Percentiles rank a stretch among this genome's conserved stretches.
These are phyloP conservation scores for Luperina nickerlii DNA, from an alignment of 2,888 invertebrate species.

Conservation along the genomic window DNA sequence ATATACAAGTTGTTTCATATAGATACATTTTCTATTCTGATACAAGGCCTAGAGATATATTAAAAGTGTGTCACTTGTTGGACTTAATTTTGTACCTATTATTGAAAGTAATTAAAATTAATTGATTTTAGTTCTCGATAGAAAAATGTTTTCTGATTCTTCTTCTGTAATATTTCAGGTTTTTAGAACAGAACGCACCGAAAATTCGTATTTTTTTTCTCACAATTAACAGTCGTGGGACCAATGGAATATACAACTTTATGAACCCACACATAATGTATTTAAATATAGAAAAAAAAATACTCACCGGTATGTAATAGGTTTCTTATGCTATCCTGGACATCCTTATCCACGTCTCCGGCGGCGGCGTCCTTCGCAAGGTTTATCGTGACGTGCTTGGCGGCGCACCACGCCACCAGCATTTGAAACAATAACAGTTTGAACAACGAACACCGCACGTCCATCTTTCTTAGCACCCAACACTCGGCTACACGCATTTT, in stretches of 20 bases:
- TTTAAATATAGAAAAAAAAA: neutral
- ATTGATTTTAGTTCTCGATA: no score
- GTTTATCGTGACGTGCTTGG: slow-evolving; percentile 81
- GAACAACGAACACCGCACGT: slow-evolving; percentile 85
- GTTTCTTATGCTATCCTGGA: slow-evolving; percentile 85
- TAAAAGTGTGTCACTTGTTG: slow-evolving; percentile 43
- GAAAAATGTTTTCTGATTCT: neutral
- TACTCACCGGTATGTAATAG: slow-evolving; percentile 86
- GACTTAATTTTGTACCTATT: neutral
- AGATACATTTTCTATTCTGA: slow-evolving; percentile 39
- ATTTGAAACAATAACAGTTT: slow-evolving; percentile 86
- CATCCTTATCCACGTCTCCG: slow-evolving; percentile 71
- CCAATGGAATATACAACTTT: no score
- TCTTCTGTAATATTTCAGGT: neutral
- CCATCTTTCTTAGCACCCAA: slow-evolving; percentile 84
- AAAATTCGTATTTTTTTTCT: neutral
- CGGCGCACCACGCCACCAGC: slow-evolving; percentile 84
- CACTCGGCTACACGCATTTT: slow-evolving; percentile 80
- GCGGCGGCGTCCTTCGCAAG: slow-evolving; percentile 69
- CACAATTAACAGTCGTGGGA: no score
- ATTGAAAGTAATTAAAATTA: neutral
- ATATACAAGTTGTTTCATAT: slow-evolving; percentile 24
- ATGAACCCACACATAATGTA: neutral
- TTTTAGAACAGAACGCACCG: neutral
- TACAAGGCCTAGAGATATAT: slow-evolving; percentile 23